phyloP scores from a whole-genome alignment of 2,797 vertebrate species.

The Pseudomugil gertrudae region DNA sequence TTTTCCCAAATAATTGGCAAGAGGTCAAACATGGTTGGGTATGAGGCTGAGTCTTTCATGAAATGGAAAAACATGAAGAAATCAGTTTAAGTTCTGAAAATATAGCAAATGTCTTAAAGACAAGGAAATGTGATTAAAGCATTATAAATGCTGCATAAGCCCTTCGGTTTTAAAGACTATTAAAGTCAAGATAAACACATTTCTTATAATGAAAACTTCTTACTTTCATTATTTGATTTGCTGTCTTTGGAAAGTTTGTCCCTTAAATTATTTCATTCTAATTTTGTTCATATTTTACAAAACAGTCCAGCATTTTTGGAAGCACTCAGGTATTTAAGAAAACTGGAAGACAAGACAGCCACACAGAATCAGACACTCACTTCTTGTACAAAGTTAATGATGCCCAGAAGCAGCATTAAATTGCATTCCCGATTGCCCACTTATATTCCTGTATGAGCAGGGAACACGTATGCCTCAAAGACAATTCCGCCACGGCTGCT shows the following conservation, averaged over 20 bases:
- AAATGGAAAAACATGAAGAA: neutral
- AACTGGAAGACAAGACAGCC: constrained; percentile 7
- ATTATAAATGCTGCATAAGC: neutral
- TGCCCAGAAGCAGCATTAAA: constrained; percentile 23
- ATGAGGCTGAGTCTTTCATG: neutral
- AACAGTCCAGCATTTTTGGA: neutral
- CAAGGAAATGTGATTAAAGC: neutral
- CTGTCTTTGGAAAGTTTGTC: neutral
- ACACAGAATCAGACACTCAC: constrained; percentile 8
- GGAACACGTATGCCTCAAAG: neutral
- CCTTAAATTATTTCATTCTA: neutral
- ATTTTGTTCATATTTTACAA: neutral
- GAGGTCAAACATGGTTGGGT: neutral
- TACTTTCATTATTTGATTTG: neutral
- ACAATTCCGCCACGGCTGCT: neutral
- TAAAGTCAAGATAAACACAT: neutral
- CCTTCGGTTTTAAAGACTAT: neutral
- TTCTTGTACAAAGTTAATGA: constrained; percentile 33
- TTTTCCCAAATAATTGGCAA: neutral
- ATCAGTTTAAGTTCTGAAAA: neutral
- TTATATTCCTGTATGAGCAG: constrained; percentile 14
- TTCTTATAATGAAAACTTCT: neutral
- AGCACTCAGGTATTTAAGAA: neutral
- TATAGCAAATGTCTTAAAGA: neutral
- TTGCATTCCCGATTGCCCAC: constrained; percentile 4